Evolutionary conservation across 2,113 vertebrate genomes (phyloP), one percentile per base, ranked within the genome.

Genomic region (Girardinichthys multiradiatus): DNA sequence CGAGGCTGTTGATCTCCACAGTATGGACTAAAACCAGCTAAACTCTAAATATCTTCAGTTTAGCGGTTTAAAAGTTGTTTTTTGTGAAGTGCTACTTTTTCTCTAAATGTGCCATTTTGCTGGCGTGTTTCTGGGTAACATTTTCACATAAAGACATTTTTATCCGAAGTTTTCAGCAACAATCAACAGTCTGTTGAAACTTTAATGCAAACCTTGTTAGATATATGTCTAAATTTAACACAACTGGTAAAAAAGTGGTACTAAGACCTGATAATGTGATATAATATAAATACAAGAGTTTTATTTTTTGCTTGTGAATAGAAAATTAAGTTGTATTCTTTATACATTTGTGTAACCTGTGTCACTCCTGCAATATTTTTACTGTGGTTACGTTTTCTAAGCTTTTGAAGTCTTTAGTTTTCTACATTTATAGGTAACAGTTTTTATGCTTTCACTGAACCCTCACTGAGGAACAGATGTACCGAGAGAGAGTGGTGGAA

Each of bases 181-280:
- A n/a, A n/a, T n/a, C n/a, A n/a, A n/a, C n/a, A n/a, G n/a, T 29
- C 28, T 29, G 26, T 45, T 45, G 15, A 45, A 45, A 45, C 14
- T 6, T 45, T 45, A 5, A 14, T 19, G 42, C 42, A 45, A 45
- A 45, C 15, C 17, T 45, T 45, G 42, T 45, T 45, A 5, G 42
- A 29, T 5, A 60, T 61, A 29, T 31, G 59, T 21, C 14, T 26
- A 27, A 39, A 62, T 9, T 30, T 8, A 27, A 72, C 51, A 27
- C 13, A 65, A n/a, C 9, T 64, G 27, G 72, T 24, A 54, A 2
- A 68, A 72, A 71, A 72, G 51, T 64, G 39, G 27, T 71, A 48
- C 28, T 69, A 59, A 71, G 68, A 74, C 77, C 72, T 66, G 71
- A 54, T 60, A 74, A 85, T 64, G 77, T 87, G 28, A 84, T 54